A percentile compares a stretch with the other conserved stretches of the same genome.
Conservation (phyloP, 2,113 vertebrate species). For the Oreochromis tanganicae region DNA sequence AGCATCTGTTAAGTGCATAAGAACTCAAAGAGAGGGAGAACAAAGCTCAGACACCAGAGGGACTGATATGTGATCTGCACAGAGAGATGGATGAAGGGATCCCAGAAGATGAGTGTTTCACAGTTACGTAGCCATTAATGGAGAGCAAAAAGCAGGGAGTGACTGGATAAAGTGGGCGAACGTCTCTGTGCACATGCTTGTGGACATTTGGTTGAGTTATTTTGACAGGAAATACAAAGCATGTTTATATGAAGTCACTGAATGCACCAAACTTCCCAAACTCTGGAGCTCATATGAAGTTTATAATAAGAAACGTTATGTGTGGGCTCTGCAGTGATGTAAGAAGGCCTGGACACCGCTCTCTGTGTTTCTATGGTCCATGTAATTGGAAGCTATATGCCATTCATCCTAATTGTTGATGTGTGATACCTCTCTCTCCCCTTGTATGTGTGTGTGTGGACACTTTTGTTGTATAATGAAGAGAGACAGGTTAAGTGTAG, state of each 20-base stretch:
- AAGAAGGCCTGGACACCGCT: neutral
- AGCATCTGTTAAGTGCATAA: constrained; percentile 68
- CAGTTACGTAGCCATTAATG: constrained; percentile 1
- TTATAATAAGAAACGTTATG: neutral
- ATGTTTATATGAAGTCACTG: neutral
- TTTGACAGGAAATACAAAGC: neutral
- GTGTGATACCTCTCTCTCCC: neutral
- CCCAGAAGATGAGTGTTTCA: constrained; percentile 44
- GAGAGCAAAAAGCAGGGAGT: neutral
- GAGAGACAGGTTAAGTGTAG: constrained; percentile 58
- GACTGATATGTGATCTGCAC: constrained; percentile 56
- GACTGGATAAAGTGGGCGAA: neutral
- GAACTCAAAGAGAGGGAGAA: constrained; percentile 25
- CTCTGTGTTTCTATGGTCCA: neutral
- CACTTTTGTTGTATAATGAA: constrained; percentile 45
- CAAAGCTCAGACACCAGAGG: constrained; percentile 48
- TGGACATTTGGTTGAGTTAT: neutral
- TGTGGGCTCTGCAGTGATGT: neutral
- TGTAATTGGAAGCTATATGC: constrained; percentile 11
- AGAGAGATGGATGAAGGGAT: constrained; percentile 29
- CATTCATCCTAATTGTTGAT: constrained; percentile 19
- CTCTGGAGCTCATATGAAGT: too few relatives aligned
- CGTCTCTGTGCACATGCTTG: neutral
- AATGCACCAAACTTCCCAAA: neutral
- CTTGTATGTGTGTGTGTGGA: neutral